Conservation (phyloP, 2,888 invertebrate species). For the Dasysyrphus tricinctus region DNA sequence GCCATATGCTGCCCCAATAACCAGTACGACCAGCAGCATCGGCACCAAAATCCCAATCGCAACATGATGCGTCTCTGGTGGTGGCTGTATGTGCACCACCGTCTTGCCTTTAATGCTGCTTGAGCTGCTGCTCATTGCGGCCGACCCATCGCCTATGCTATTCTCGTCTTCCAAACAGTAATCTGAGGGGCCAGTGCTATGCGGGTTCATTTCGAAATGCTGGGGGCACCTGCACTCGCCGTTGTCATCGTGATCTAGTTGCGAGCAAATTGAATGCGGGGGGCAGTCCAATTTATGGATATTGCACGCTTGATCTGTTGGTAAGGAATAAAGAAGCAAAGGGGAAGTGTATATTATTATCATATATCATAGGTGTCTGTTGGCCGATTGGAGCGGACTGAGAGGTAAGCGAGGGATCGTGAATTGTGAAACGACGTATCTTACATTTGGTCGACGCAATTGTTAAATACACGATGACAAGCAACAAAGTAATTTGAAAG, state of each 20-base stretch:
- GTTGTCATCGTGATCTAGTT: slow-evolving; percentile 36
- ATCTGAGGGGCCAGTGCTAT: slow-evolving; percentile 52
- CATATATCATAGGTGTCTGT: slow-evolving; percentile 9
- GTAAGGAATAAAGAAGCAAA: background rate
- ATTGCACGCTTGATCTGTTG: slow-evolving; percentile 59
- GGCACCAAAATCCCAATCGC: slow-evolving; percentile 77
- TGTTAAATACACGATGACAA: slow-evolving; percentile 56
- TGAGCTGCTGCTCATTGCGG: slow-evolving; percentile 36
- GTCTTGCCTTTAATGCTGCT: slow-evolving; percentile 56
- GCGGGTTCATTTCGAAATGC: slow-evolving; percentile 60
- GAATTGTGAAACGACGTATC: slow-evolving; percentile 14
- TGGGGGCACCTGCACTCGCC: slow-evolving; percentile 66
- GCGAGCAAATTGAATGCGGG: slow-evolving; percentile 60
- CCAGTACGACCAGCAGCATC: slow-evolving; percentile 76
- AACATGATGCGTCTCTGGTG: slow-evolving; percentile 76
- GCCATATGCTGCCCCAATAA: slow-evolving; percentile 75
- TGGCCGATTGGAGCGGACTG: background rate
- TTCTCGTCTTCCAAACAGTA: slow-evolving; percentile 65
- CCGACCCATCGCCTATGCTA: slow-evolving; percentile 59
- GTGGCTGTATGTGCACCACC: slow-evolving; percentile 70
- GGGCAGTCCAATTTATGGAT: slow-evolving; percentile 69
- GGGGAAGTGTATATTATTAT: slow-evolving; percentile 27
- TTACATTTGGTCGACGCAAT: slow-evolving; percentile 64
- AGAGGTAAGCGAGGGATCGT: slow-evolving; percentile 10
- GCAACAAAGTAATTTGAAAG: slow-evolving; percentile 52